Evolutionary conservation across 92 coral and sea anemone species (phyloP).

Genomic region (Anthopleura xanthogrammica): DNA sequence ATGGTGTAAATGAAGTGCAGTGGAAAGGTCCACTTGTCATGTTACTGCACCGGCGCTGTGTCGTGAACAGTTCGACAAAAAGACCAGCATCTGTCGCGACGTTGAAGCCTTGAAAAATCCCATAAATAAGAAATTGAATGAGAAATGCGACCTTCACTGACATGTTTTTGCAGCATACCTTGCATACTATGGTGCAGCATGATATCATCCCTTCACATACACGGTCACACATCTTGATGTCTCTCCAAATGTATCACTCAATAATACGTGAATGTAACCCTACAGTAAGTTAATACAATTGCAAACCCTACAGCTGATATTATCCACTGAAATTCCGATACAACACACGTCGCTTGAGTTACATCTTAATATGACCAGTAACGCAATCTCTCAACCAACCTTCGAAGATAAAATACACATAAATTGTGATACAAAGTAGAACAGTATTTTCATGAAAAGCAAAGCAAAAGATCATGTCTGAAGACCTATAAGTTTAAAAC

Average conservation of each 20-base stretch:
- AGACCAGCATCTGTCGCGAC: constrained; percentile 71
- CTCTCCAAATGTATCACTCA: neutral
- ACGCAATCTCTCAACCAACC: neutral
- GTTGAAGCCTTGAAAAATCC: constrained; percentile 73
- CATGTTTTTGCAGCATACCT: constrained; percentile 57
- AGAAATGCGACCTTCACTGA: constrained; percentile 56
- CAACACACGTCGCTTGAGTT: neutral
- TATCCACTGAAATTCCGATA: neutral
- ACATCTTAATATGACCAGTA: neutral
- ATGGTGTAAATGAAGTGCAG: constrained; percentile 29
- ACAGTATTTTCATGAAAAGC: neutral
- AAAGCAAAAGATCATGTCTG: neutral
- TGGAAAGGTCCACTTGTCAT: constrained; percentile 38
- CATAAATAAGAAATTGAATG: constrained; percentile 67
- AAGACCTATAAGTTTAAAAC: neutral
- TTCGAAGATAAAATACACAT: constrained; percentile 10
- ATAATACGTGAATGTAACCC: neutral
- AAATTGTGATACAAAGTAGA: neutral
- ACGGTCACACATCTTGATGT: constrained; percentile 47
- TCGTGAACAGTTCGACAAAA: constrained; percentile 62
- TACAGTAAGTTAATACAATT: no score
- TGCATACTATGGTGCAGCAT: constrained; percentile 49
- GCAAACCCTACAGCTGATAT: neutral
- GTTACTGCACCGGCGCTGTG: constrained; percentile 52
- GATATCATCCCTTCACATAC: constrained; percentile 58